Percentiles rank a stretch among this genome's conserved stretches.
phyloP scores from a whole-genome alignment of 2,113 vertebrate species.

The Pseudopipra pipra region DNA sequence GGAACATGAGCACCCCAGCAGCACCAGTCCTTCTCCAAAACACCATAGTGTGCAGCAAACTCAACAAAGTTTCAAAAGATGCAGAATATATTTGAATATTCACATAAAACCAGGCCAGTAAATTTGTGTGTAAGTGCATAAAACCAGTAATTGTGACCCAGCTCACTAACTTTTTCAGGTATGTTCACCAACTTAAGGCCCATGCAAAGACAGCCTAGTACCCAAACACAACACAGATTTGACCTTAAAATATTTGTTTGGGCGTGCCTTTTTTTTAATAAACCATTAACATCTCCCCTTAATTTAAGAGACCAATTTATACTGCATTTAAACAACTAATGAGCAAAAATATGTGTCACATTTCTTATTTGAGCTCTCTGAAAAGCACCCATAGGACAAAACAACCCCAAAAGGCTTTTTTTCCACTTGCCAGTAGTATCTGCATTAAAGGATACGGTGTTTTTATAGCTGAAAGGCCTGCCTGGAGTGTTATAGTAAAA shows the following conservation, averaged over 20 bases:
- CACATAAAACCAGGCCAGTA: neutral
- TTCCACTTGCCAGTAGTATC: neutral
- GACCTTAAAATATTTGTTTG: neutral
- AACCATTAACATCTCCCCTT: neutral
- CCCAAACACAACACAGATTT: neutral
- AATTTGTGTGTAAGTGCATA: neutral
- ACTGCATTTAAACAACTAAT: neutral
- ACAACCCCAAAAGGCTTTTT: neutral
- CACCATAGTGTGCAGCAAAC: neutral
- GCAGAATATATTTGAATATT: neutral
- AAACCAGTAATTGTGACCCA: neutral
- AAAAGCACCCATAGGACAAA: neutral
- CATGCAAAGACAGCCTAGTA: neutral
- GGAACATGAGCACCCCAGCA: neutral
- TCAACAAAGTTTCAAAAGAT: neutral
- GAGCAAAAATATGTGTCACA: neutral
- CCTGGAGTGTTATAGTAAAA: slow-evolving; percentile 98
- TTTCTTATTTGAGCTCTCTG: neutral
- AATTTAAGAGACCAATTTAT: neutral
- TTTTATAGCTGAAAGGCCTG: slow-evolving; percentile 98
- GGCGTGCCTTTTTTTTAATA: neutral
- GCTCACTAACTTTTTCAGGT: neutral
- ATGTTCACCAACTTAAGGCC: neutral
- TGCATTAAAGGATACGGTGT: slow-evolving; percentile 93
- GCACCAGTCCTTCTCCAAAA: neutral